A percentile compares a stretch with the other conserved stretches of the same genome.
Conservation (phyloP, 2,113 vertebrate genomes). For the Hassar affinis region DNA sequence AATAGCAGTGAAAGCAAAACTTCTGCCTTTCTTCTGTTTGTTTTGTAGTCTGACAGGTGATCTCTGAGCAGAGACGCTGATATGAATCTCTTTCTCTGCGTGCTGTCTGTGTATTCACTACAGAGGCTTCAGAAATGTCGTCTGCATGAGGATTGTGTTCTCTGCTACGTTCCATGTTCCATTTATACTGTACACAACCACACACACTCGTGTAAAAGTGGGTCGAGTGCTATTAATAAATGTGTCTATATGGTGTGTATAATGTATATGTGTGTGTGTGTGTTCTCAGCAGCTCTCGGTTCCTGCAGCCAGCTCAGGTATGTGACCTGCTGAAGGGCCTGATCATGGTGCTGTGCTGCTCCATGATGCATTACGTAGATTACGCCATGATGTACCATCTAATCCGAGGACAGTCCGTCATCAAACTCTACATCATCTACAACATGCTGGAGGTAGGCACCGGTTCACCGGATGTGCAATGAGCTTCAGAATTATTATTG, state of each 20-base stretch:
- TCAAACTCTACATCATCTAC: constrained; percentile 99
- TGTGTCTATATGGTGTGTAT: not conserved
- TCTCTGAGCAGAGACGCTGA: not conserved
- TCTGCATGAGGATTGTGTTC: constrained; percentile 26
- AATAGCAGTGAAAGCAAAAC: not conserved
- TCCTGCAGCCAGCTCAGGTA: constrained; percentile 95
- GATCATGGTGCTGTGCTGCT: constrained; percentile 91
- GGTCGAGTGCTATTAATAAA: not conserved
- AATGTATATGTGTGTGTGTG: constrained; percentile 38
- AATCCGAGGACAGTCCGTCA: constrained; percentile 96
- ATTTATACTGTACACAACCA: not conserved
- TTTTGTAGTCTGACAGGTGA: not conserved
- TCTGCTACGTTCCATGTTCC: constrained; percentile 6
- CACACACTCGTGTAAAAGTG: not conserved
- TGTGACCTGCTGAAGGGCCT: constrained; percentile 95
- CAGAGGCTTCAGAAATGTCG: not conserved
- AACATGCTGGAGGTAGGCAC: constrained; percentile 96
- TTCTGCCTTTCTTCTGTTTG: not conserved
- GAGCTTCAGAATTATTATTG: not conserved
- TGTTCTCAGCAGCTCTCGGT: constrained; percentile 81
- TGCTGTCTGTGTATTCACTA: constrained; percentile 1
- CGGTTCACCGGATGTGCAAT: not conserved
- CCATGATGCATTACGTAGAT: constrained; percentile 98
- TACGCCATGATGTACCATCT: constrained; percentile 99
- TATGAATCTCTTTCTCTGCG: not conserved